Percentiles rank a stretch among this genome's conserved stretches.
These are phyloP conservation scores for Polypterus bichir DNA, from an alignment of 2,113 vertebrate genomes.

Conservation along the genomic window DNA sequence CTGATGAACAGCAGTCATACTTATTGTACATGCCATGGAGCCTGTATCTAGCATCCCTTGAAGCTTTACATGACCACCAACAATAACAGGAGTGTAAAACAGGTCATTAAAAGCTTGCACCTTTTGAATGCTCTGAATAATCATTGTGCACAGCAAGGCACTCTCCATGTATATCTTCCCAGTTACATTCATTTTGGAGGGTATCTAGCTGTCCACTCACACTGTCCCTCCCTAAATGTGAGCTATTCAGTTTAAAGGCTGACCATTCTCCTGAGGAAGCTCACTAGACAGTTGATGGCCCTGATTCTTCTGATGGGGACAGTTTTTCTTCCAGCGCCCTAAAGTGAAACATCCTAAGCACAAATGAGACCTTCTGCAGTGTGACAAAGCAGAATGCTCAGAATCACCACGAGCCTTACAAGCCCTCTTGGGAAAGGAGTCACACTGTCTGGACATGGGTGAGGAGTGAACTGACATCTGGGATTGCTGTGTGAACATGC, in stretches of 20 bases:
- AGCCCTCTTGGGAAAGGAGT: too few relatives aligned
- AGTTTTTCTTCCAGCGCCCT: conserved; percentile 20
- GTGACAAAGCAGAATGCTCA: not conserved
- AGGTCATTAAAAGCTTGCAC: conserved; percentile 7
- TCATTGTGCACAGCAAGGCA: not conserved
- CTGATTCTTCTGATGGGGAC: not conserved
- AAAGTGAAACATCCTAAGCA: conserved; percentile 18
- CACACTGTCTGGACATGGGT: not conserved
- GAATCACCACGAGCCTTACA: not conserved
- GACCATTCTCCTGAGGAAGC: not conserved
- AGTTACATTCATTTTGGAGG: not conserved
- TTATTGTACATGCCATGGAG: conserved; percentile 21
- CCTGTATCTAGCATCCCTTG: conserved; percentile 6
- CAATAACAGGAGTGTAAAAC: conserved; percentile 16
- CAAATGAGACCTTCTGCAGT: not conserved
- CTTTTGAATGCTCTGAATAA: not conserved
- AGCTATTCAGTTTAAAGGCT: not conserved
- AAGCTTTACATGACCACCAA: conserved; percentile 1
- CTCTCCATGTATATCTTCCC: not conserved
- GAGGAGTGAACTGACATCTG: too few relatives aligned
- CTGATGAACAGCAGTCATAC: not conserved
- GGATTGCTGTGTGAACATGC: not conserved
- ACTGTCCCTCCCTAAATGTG: not conserved
- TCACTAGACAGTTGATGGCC: not conserved
- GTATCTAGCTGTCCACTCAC: not conserved